Percentiles rank a stretch among this genome's conserved stretches.
Evolutionary conservation across 2,113 vertebrate genomes (phyloP).

Genomic region (Eclectus roratus): DNA sequence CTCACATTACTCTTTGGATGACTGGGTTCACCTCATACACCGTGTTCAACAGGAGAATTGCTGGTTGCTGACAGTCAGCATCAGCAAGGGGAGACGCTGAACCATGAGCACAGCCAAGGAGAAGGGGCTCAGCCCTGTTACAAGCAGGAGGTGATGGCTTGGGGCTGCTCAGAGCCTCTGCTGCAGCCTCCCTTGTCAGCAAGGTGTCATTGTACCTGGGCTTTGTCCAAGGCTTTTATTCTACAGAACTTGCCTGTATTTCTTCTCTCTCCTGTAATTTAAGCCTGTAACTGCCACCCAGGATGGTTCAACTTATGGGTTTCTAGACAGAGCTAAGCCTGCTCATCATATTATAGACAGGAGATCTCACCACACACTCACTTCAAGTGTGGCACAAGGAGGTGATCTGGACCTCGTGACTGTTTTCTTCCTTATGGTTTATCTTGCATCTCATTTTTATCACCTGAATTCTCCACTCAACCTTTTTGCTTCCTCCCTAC

Average conservation of each 20-base stretch:
- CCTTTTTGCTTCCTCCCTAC: background rate
- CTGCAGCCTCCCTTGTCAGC: background rate
- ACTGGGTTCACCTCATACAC: background rate
- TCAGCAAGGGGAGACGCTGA: background rate
- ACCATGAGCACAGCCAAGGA: background rate
- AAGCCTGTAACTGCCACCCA: background rate
- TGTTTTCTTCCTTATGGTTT: background rate
- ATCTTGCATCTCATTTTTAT: background rate
- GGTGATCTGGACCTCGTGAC: background rate
- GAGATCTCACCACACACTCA: background rate
- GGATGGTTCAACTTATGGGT: background rate
- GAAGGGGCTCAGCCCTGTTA: background rate
- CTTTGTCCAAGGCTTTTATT: background rate
- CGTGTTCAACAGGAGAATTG: background rate
- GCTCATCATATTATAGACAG: accelerated
- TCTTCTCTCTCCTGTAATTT: background rate
- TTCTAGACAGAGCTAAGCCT: background rate
- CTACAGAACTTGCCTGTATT: background rate
- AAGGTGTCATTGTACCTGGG: background rate
- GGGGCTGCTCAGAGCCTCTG: background rate
- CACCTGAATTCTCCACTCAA: background rate
- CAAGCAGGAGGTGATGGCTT: background rate
- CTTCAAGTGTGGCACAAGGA: background rate
- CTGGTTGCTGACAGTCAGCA: background rate
- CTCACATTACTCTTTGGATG: background rate